phyloP scores from a whole-genome alignment of 64 coral and sea anemone genomes.

The Acropora yongei region DNA sequence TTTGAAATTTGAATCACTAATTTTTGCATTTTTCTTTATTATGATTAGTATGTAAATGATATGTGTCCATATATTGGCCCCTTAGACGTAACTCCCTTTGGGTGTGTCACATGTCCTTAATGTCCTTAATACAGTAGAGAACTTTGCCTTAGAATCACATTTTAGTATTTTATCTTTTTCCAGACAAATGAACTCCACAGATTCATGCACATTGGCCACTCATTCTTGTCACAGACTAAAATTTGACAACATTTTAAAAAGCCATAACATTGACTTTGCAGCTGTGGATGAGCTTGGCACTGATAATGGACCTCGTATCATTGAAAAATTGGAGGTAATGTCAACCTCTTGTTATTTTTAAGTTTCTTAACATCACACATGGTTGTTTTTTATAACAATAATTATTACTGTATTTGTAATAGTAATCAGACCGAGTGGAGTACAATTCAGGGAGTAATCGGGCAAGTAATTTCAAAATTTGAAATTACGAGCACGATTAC shows the following conservation, averaged over 20 bases:
- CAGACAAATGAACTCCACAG: slow-evolving; percentile 38
- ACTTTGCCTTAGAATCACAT: too few relatives aligned
- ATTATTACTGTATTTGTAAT: not conserved
- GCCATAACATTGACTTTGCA: slow-evolving; percentile 83
- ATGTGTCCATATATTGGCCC: too few relatives aligned
- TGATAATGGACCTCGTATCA: slow-evolving; percentile 15
- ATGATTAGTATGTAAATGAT: too few relatives aligned
- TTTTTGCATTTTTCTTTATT: too few relatives aligned
- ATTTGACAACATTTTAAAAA: slow-evolving; percentile 75
- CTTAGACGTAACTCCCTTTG: too few relatives aligned
- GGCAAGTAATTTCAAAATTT: too few relatives aligned
- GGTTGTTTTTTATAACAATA: not conserved
- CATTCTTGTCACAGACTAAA: slow-evolving; percentile 85
- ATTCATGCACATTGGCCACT: slow-evolving; percentile 77
- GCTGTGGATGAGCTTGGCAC: slow-evolving; percentile 59
- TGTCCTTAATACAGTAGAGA: not conserved
- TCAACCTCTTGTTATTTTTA: not conserved
- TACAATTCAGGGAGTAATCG: too few relatives aligned
- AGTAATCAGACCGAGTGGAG: not conserved
- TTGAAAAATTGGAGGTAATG: slow-evolving; percentile 59
- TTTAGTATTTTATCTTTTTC: not conserved
- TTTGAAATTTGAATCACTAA: too few relatives aligned
- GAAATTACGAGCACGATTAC: too few relatives aligned
- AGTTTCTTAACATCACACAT: not conserved
- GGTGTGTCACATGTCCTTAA: not conserved